Evolutionary conservation across 2,113 vertebrate genomes (phyloP), one percentile per base, ranked within the genome.

Genomic region (Leuciscus idus): DNA sequence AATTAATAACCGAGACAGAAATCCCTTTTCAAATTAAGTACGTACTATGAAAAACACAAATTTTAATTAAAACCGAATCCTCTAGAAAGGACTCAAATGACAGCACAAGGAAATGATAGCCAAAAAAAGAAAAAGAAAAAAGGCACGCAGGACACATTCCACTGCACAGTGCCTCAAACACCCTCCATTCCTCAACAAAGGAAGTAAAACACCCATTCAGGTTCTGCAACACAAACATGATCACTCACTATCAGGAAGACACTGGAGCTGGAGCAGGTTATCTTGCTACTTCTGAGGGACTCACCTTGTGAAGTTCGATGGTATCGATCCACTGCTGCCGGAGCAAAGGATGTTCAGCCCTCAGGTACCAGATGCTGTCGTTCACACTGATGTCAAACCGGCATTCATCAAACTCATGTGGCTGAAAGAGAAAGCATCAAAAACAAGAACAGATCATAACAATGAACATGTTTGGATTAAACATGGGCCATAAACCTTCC

Each of bases 331-430:
- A 99, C 74, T 96, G 96, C 0, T 96, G 96, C 89, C 98, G 95
- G 87, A 99, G 98, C 87, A 98, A 95, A 2, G 96, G 96, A 90
- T 99, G 97, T 87, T 99, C 97, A 52, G 98, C 98, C 84, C 98
- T 94, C 85, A 99, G 95, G 91, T 99, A 99, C 98, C 98, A 99
- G 87, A 99, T 96, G 10, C 97, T 99, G 87, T 99, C 98, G 46
- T 99, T 99, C 66, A 99, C 97, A 0, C 98, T 99, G 93, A 99
- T 97, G 92, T 99, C 98, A 93, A 99, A 97, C 89, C 98, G 97
- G 93, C 98, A 99, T 93, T 99, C 98, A 4, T 99, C 98, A 93
- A 99, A 99, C 91, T 99, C 97, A 89, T 99, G 98, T 80, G 98
- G 98, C 98, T 99, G 92, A 86, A 66, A 88, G n/a, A 17, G 30